Percentiles rank a stretch among this genome's conserved stretches.
phyloP scores from a whole-genome alignment of 2,888 invertebrate species.

The Odontocolon sp. region DNA sequence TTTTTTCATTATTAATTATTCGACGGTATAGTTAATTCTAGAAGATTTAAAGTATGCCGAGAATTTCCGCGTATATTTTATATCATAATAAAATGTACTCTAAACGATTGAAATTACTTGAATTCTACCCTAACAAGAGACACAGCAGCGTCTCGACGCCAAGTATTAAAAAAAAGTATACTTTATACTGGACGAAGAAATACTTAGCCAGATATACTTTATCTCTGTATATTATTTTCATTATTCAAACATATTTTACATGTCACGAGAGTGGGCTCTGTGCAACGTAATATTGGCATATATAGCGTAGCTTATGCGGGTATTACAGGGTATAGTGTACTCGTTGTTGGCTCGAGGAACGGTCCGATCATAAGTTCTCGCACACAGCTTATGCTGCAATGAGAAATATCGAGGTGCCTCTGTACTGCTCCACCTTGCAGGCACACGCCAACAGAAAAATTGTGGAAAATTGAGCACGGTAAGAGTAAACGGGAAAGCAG shows the following conservation, averaged over 20 bases:
- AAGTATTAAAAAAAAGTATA: too few species aligned
- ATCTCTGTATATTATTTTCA: slow-evolving; percentile 8
- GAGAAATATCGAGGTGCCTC: background rate
- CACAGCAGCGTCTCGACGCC: too few species aligned
- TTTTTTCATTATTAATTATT: too few species aligned
- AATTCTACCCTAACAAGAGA: too few species aligned
- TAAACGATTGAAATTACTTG: too few species aligned
- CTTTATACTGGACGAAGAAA: too few species aligned
- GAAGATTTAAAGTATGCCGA: too few species aligned
- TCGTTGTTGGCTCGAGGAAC: background rate
- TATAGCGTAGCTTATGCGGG: background rate
- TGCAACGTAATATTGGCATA: slow-evolving; percentile 9
- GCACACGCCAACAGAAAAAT: background rate
- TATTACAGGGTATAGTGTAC: background rate
- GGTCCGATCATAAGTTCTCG: background rate
- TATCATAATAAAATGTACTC: too few species aligned
- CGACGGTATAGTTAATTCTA: too few species aligned
- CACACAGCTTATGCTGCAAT: background rate
- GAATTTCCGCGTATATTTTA: too few species aligned
- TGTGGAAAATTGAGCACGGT: background rate
- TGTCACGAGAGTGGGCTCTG: background rate
- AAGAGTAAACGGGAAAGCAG: background rate
- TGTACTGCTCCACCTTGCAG: background rate
- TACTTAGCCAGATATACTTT: background rate
- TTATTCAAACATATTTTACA: slow-evolving; percentile 12